Evolutionary conservation across 1,140 invertebrate species (phyloP), one percentile per base, ranked within the genome.

Genomic region (Akabosia matsudoensis): DNA sequence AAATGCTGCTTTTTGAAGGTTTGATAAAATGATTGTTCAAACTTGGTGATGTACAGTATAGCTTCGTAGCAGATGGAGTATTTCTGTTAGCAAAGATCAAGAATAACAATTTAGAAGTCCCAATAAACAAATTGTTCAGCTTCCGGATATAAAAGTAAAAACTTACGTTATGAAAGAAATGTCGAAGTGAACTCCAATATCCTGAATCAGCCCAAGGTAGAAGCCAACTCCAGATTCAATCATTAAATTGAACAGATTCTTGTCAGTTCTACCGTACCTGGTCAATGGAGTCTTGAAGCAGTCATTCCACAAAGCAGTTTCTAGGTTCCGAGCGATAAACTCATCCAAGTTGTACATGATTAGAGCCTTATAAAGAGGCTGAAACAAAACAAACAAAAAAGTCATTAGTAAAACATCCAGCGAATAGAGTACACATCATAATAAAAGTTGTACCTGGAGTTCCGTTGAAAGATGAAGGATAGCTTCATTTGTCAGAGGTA

Each of bases 241-340:
- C 78, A 79, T 76, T 18, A 77, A 30, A 34, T 78, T 34, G 73
- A 78, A 81, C 24, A 81, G 51, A 30, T 76, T 37, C 64, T 74
- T 78, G 73, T 81, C 80, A 26, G 37, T 54, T 51, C 76, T 31
- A 33, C 56, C 67, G 54, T 79, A 78, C 24, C 67, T 70, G 1
- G 78, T 76, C 70, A 81, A 72, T 14, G 80, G 80, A 16, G 78
- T 78, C 45, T 81, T 81, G 70, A 81, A 81, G 51, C 80, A 81
- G 67, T 81, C 78, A 52, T 76, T 76, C 80, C 80, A 81, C 78
- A 81, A 75, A 28, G 67, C 75, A 14, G 45, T 74, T 34, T 81
- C 80, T 18, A 81, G 30, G 26, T 78, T 74, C 31, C 76, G 70
- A 13, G 75, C 30, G 1, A 81, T 61, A 22, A 73, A 78, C 51